Conservation (phyloP, 2,113 vertebrate genomes). For the Saguinus midas region DNA sequence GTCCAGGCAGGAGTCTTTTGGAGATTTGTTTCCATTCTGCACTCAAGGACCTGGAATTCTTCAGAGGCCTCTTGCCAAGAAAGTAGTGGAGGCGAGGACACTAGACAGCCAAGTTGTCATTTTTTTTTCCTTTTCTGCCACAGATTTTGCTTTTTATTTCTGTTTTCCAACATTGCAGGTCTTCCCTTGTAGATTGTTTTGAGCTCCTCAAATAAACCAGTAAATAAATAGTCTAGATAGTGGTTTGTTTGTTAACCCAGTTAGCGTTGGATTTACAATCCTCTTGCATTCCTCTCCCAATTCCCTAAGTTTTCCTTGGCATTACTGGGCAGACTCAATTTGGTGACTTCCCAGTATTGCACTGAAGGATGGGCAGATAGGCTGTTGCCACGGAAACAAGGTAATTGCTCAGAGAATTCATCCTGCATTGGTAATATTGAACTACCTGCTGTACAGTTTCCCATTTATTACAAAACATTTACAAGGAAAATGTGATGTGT, state of each 20-base stretch:
- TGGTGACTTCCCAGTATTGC: slow-evolving; percentile 33
- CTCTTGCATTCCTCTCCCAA: neutral
- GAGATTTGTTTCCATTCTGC: neutral
- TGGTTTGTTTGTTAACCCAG: slow-evolving; percentile 8
- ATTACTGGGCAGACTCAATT: slow-evolving; percentile 37
- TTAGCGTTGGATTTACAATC: neutral
- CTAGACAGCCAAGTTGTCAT: neutral
- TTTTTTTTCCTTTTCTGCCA: neutral
- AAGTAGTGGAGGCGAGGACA: neutral
- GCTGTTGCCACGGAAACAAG: slow-evolving; percentile 67
- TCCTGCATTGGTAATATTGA: slow-evolving; percentile 56
- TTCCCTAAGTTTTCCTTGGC: slow-evolving; percentile 27
- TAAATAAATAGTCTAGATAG: slow-evolving; percentile 43
- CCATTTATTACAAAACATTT: slow-evolving; percentile 74
- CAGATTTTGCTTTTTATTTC: neutral
- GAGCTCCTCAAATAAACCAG: neutral
- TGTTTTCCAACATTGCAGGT: neutral
- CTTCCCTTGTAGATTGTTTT: neutral
- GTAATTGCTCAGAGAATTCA: slow-evolving; percentile 66
- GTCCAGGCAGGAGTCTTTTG: neutral
- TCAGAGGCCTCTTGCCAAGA: neutral
- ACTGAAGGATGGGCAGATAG: slow-evolving; percentile 48
- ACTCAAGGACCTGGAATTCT: neutral
- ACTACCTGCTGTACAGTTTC: slow-evolving; percentile 55
- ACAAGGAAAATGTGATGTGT: slow-evolving; percentile 51